Evolutionary conservation across 2,797 vertebrate genomes (phyloP), one percentile per base, ranked within the genome.

Genomic region (Dipus sagitta): DNA sequence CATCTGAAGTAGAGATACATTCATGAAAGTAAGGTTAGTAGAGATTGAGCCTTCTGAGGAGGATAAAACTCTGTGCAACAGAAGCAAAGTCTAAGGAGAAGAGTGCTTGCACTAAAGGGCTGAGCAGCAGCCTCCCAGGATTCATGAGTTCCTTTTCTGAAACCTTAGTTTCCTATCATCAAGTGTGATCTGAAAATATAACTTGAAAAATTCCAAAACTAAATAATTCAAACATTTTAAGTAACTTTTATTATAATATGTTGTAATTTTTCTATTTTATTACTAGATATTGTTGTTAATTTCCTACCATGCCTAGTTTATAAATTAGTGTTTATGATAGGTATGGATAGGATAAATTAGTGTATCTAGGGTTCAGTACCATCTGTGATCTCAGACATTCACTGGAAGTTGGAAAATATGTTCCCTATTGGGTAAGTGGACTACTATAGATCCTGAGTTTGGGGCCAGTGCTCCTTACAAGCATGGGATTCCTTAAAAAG

Each of bases 361-460:
- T n/a, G 14, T n/a, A 32, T 76, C 28, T 9, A 20, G 64, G 26
- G 30, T 60, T 60, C 58, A 6, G 3, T 42, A 77, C 32, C 58
- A 76, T 11, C 60, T 14, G 18, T n/a, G 2, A 47, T 24, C 34
- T 76, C 15, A 84, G 26, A 20, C 26, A 77, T n/a, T 54, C 81
- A 13, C 26, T 60, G 80, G 32, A 32, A 28, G 26, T 76, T 38
- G 38, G 26, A 24, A 14, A 70, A 78, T 24, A 28, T 3, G 28
- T 47, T 30, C 6, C 11, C 34, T 64, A 24, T 30, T 32, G 34
- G 18, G 38, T 2, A 20, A 32, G 34, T 2, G 18, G 62, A 4
- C 28, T 67, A 18, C 6, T 30, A 3, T 5, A 28, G 12, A 0
- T 24, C 17, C 17, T 85, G 64, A n/a, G 6, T 26, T 0, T 42